Conservation (phyloP, 2,888 invertebrate species). For the Palloptera scutellata region DNA sequence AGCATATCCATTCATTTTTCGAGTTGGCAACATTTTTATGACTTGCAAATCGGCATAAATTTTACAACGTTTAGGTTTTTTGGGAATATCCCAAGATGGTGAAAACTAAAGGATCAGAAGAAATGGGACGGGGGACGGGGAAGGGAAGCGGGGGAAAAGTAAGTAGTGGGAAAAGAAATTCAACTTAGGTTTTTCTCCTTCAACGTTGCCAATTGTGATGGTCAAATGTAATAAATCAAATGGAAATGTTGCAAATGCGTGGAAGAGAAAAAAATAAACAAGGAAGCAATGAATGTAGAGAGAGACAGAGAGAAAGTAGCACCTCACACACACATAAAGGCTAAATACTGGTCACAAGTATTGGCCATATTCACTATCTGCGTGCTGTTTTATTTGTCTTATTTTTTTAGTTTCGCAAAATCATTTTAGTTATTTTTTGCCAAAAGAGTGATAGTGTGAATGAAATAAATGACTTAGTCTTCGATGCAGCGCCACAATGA, state of each 20-base stretch:
- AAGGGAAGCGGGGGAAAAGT: too few species aligned
- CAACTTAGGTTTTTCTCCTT: conserved; percentile 5
- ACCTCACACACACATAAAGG: background rate
- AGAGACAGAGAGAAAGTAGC: conserved; percentile 6
- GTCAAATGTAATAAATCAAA: conserved; percentile 31
- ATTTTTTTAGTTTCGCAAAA: background rate
- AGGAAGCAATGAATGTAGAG: background rate
- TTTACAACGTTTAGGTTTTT: background rate
- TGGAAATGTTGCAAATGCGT: conserved; percentile 26
- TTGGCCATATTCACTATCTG: background rate
- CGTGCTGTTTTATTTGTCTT: background rate
- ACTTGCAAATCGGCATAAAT: conserved; percentile 15
- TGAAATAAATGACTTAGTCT: conserved; percentile 26
- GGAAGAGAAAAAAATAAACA: conserved; percentile 1
- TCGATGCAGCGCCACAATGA: background rate
- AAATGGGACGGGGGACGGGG: too few species aligned
- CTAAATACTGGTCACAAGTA: too few species aligned
- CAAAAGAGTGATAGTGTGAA: conserved; percentile 25
- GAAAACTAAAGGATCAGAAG: background rate
- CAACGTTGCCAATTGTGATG: conserved; percentile 30
- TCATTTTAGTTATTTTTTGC: conserved; percentile 15
- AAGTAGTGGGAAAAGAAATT: too few species aligned
- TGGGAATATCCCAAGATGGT: background rate
- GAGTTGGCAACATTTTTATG: conserved; percentile 27
- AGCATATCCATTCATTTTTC: background rate